Conservation (phyloP, 37 sponge, comb jelly and placozoan species). For the Oscarella lobularis region DNA sequence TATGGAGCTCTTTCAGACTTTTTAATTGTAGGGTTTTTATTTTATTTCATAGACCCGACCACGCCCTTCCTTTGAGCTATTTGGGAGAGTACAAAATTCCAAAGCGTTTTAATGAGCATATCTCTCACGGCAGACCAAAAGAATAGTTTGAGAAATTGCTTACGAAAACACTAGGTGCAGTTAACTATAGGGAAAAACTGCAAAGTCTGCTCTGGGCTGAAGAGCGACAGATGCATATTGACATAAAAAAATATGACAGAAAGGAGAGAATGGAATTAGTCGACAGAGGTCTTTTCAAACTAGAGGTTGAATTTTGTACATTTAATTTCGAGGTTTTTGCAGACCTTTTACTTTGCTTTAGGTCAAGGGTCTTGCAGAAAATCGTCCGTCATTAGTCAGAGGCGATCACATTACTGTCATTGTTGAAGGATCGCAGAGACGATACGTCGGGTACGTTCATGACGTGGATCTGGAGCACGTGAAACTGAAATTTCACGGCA, state of each 20-base stretch:
- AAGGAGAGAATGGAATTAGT: neutral
- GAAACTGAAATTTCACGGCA: neutral
- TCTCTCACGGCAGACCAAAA: neutral
- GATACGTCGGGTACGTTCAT: neutral
- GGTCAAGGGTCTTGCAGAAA: conserved; percentile 1
- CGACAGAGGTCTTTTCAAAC: neutral
- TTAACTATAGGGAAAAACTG: neutral
- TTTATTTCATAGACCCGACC: neutral
- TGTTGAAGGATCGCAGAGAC: neutral
- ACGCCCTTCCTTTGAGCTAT: no score
- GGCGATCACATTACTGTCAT: neutral
- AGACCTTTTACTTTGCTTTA: neutral
- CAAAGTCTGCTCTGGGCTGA: neutral
- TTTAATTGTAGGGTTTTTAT: no score
- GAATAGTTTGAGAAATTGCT: neutral
- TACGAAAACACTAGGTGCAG: neutral
- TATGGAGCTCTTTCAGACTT: no score
- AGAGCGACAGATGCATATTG: neutral
- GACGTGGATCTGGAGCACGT: neutral
- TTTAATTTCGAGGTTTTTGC: neutral
- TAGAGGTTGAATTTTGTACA: neutral
- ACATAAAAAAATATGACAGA: conserved; percentile 3
- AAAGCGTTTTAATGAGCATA: neutral
- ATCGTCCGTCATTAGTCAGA: neutral
- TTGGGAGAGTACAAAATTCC: neutral